phyloP scores from a whole-genome alignment of 1,140 invertebrate genomes.

The Colletes latitarsis region DNA sequence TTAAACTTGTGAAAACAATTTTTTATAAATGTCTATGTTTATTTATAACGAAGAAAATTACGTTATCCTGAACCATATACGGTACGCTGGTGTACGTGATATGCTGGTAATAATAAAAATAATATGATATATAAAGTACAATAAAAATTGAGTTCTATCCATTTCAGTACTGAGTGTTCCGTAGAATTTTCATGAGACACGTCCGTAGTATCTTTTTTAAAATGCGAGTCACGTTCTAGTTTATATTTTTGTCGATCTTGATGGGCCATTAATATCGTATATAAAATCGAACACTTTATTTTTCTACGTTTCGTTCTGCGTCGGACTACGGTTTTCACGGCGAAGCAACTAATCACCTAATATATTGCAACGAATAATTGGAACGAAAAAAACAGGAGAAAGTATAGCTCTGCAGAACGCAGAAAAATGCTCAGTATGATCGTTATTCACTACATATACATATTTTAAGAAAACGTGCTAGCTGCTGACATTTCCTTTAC shows the following conservation, averaged over 20 bases:
- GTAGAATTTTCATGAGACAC: background rate
- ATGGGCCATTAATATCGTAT: background rate
- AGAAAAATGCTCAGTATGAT: background rate
- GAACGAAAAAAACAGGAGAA: too few relatives aligned
- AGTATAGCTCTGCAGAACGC: background rate
- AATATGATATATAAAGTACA: background rate
- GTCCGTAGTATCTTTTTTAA: too few relatives aligned
- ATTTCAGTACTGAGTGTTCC: background rate
- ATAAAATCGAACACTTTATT: background rate
- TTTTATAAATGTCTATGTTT: too few relatives aligned
- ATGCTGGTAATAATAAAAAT: too few relatives aligned
- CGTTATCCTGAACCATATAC: too few relatives aligned
- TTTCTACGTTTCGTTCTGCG: background rate
- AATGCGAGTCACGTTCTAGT: background rate
- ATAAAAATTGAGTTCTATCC: background rate
- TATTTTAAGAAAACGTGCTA: slow-evolving; percentile 1
- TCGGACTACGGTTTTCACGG: too few relatives aligned
- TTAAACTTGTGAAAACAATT: too few relatives aligned
- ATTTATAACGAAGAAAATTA: too few relatives aligned
- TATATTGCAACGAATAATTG: too few relatives aligned
- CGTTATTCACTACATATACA: slow-evolving; percentile 7
- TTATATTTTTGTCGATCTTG: background rate
- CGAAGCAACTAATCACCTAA: too few relatives aligned
- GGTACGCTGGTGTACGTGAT: too few relatives aligned
- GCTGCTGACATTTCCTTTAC: slow-evolving; percentile 14